A percentile compares a stretch with the other conserved stretches of the same genome.
phyloP scores from a whole-genome alignment of 2,888 invertebrate species.

The Iselma pallidipennis region DNA sequence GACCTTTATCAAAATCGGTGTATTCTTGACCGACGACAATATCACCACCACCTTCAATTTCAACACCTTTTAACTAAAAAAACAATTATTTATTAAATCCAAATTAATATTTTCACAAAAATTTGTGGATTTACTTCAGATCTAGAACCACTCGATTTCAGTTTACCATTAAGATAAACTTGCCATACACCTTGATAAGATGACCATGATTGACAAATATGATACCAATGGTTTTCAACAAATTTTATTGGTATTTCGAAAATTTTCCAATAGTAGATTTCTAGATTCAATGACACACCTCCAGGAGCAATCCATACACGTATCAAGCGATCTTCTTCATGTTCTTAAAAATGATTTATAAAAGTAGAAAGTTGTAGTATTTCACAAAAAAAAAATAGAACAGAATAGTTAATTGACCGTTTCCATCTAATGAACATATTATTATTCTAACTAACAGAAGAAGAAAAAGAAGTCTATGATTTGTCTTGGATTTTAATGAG shows the following conservation, averaged over 20 bases:
- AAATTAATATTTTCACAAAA: too few species aligned
- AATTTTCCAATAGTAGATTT: conserved; percentile 60
- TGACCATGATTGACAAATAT: conserved; percentile 70
- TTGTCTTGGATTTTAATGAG: too few species aligned
- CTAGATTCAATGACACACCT: conserved; percentile 61
- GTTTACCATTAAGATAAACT: conserved; percentile 64
- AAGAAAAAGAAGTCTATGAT: too few species aligned
- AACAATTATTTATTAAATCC: conserved; percentile 23
- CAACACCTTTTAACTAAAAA: conserved; percentile 61
- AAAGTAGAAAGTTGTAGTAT: too few species aligned
- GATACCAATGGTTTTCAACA: conserved; percentile 63
- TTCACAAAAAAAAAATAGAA: too few species aligned
- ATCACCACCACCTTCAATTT: conserved; percentile 65
- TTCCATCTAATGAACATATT: background rate
- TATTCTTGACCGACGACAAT: conserved; percentile 72
- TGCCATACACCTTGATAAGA: conserved; percentile 65
- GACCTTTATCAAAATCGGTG: conserved; percentile 66
- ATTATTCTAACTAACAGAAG: too few species aligned
- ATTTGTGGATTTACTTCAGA: conserved; percentile 42
- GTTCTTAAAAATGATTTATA: conserved; percentile 62
- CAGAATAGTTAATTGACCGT: background rate
- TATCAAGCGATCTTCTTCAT: conserved; percentile 60
- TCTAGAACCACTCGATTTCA: conserved; percentile 53
- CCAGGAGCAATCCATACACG: conserved; percentile 65
- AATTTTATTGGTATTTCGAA: conserved; percentile 57